Percentiles rank a stretch among this genome's conserved stretches.
phyloP scores from a whole-genome alignment of 2,888 invertebrate species.

The Nymphalis c-album region DNA sequence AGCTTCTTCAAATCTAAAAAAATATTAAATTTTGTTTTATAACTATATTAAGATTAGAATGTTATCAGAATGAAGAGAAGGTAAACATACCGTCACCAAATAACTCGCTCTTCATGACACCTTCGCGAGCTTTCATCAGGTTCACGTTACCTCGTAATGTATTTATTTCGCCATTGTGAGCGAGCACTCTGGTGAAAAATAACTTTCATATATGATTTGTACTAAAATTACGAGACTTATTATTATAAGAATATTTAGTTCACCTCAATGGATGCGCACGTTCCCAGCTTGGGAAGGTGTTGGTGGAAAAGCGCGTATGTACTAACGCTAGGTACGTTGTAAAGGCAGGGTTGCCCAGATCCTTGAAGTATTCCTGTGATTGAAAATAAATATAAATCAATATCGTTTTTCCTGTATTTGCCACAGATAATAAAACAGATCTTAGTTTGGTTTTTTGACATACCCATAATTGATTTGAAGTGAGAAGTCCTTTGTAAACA shows the following conservation, averaged over 20 bases:
- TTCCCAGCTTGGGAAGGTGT: slow-evolving; percentile 99
- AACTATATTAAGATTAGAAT: background rate
- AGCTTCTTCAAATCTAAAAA: slow-evolving; percentile 87
- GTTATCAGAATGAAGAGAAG: background rate
- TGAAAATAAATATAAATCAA: slow-evolving; percentile 13
- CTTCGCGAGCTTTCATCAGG: slow-evolving; percentile 98
- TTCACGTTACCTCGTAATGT: slow-evolving; percentile 99
- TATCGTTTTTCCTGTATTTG: background rate
- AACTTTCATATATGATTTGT: slow-evolving; percentile 13
- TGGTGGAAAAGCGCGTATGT: slow-evolving; percentile 99
- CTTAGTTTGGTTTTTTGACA: slow-evolving; percentile 1
- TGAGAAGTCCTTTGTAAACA: slow-evolving; percentile 98
- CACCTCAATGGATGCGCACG: slow-evolving; percentile 98
- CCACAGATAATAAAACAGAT: too few species aligned
- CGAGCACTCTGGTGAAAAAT: slow-evolving; percentile 85
- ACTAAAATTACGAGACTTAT: background rate
- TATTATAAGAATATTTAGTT: background rate
- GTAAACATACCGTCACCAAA: slow-evolving; percentile 87
- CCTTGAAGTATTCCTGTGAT: slow-evolving; percentile 87
- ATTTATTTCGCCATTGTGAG: slow-evolving; percentile 99
- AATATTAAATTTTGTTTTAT: background rate
- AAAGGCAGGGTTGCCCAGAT: slow-evolving; percentile 87
- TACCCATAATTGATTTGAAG: slow-evolving; percentile 95
- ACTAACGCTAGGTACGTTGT: slow-evolving; percentile 97
- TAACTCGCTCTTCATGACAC: slow-evolving; percentile 94